Conservation (phyloP, 2,797 vertebrate species). For the Gastrophryne carolinensis region DNA sequence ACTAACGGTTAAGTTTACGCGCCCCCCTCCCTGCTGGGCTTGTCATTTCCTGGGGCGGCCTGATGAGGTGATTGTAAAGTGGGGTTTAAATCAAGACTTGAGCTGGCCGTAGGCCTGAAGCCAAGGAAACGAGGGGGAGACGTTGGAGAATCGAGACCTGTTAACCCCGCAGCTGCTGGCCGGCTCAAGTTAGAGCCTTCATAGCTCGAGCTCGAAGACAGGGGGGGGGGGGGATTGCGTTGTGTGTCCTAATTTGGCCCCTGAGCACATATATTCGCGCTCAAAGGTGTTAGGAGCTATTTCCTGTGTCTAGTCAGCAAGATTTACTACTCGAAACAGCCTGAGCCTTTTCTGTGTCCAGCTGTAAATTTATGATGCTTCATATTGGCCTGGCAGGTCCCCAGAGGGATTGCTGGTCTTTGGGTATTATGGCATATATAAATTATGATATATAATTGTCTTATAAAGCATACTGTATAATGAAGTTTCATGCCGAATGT, state of each 20-base stretch:
- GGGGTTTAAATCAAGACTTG: conserved; percentile 52
- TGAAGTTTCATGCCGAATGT: too few relatives aligned
- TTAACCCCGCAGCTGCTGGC: conserved; percentile 39
- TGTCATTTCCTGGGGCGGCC: conserved; percentile 52
- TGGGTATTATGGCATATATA: neutral
- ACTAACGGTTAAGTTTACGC: conserved; percentile 25
- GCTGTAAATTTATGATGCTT: neutral
- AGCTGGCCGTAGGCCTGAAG: conserved; percentile 29
- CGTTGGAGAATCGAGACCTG: conserved; percentile 32
- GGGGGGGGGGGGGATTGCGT: neutral
- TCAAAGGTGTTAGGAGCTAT: neutral
- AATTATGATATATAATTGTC: neutral
- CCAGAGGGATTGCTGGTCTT: neutral
- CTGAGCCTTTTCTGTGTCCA: neutral
- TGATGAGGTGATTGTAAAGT: conserved; percentile 52
- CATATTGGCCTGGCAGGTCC: neutral
- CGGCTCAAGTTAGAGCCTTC: neutral
- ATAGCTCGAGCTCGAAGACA: neutral
- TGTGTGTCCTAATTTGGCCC: neutral
- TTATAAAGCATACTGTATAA: too few relatives aligned
- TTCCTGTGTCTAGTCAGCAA: neutral
- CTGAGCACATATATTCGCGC: neutral
- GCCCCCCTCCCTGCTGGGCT: conserved; percentile 40
- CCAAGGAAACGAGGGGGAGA: conserved; percentile 40
- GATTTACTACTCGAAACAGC: neutral